Evolutionary conservation across 23 tunicate species (phyloP), one percentile per base, ranked within the genome.

Genomic region (Diplosoma virens): DNA sequence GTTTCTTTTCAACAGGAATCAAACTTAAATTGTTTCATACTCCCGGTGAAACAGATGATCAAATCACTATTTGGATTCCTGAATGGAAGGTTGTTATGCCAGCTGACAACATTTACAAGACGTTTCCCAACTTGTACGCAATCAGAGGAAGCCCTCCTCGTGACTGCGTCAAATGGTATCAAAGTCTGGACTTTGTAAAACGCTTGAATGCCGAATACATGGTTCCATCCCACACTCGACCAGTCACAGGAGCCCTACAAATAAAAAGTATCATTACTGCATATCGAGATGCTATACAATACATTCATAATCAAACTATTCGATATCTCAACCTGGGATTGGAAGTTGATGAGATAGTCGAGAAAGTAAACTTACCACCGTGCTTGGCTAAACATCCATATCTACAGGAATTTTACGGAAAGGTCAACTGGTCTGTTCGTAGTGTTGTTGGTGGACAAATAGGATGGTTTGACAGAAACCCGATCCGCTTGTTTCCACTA

Each of bases 41-140:
- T 9, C 98, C 98, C 25, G 98, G 98, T 2, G 95, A 94, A 73
- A 87, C 98, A 3, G 75, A 86, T 71, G 98, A 94, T 59, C 90
- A 94, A 47, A 87, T 79, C 2, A 73, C 86, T 3, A 72, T 94
- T 17, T 87, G 89, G 94, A 60, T 94, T 41, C 95, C 98, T 1
- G 86, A 94, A 26, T 35, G 37, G 58, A 50, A 58, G 31, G 89
- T 84, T 6, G 85, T 79, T 25, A 24, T 82, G 0, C 86, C 95
- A 4, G 95, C 83, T 0, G 98, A 94, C 54, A 87, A 87, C 67
- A 83, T 94, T 30, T 86, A 86, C 79, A 37, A 78, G 21, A 50
- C 93, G 3, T 94, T 94, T 73, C 98, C 98, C 18, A 94, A 94
- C 72, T 73, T 94, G 4, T 94, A 86, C 67, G 85, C 98, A 9